Evolutionary conservation across 2,797 vertebrate genomes (phyloP), one percentile per base, ranked within the genome.

Genomic region (Lepus oiostolus): DNA sequence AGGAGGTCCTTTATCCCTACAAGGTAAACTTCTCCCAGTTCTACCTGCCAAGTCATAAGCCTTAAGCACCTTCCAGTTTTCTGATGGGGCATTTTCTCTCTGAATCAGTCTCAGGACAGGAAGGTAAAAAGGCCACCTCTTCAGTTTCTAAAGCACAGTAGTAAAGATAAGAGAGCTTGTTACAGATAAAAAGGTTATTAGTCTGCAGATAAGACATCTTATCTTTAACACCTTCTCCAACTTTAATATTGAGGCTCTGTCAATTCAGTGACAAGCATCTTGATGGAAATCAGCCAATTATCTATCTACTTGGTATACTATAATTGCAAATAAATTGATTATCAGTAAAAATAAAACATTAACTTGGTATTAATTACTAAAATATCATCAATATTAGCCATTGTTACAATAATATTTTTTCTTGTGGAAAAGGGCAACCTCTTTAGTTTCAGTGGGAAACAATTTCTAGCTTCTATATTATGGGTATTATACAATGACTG

Each of bases 181-280:
- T 92, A 94, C 93, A 94, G 93, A 92, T 93, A 93, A 81, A 79
- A 93, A 91, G 42, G 62, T 93, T 91, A 90, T 90, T 94, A 86
- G 86, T 95, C 35, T 94, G 47, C 90, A 95, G 90, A 95, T 96
- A 87, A 96, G 90, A 47, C 7, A 74, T 60, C 65, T 93, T 85
- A 94, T 96, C 95, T 93, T 94, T n/a, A 94, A 90, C 14, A 90
- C 77, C 21, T 75, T 88, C 60, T 86, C 62, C 72, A 65, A 68
- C 83, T 96, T 93, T 50, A 91, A 77, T 83, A 93, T 38, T 67
- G 21, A 93, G 54, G 21, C 14, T 91, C 60, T 85, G 76, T 91
- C 90, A 95, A 87, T 63, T 80, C 60, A 94, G 38, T 71, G 91
- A 90, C 28, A 95, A 71, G 28, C 26, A 88, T 32, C 68, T 85